These are phyloP conservation scores for Acanthosepion esculentum DNA, from an alignment of 2,888 invertebrate genomes.

Conservation along the genomic window DNA sequence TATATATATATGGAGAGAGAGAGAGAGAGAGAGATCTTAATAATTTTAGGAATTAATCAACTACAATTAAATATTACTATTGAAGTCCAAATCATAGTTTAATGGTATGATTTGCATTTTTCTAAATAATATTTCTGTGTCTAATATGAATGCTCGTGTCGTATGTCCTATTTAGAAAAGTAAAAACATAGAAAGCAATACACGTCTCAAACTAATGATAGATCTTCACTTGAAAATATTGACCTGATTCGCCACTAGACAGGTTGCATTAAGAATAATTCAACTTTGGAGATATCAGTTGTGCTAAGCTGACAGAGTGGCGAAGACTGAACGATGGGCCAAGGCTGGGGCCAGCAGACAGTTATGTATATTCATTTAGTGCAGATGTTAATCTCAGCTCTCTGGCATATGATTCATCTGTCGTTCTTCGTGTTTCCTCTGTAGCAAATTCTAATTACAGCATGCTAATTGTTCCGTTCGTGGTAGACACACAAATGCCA, in stretches of 20 bases:
- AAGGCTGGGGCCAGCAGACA: background rate
- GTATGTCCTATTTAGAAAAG: background rate
- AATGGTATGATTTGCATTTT: background rate
- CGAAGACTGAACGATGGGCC: background rate
- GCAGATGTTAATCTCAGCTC: background rate
- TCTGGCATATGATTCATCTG: background rate
- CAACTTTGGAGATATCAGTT: background rate
- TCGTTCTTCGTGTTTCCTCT: background rate
- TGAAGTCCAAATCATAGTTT: background rate
- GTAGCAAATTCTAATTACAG: background rate
- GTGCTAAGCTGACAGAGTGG: background rate
- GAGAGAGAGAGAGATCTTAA: background rate
- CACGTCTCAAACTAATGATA: no score
- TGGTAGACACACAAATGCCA: background rate
- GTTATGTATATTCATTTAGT: constrained; percentile 12
- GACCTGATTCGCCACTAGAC: background rate
- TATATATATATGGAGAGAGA: no score
- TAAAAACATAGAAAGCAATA: background rate
- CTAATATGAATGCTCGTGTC: background rate
- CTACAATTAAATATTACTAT: background rate
- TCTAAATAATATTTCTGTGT: background rate
- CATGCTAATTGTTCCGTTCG: background rate
- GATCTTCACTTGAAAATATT: background rate
- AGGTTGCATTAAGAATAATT: background rate
- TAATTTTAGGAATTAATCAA: no score